Evolutionary conservation across 2,888 invertebrate species (phyloP).

Genomic region (Tipula unca): DNA sequence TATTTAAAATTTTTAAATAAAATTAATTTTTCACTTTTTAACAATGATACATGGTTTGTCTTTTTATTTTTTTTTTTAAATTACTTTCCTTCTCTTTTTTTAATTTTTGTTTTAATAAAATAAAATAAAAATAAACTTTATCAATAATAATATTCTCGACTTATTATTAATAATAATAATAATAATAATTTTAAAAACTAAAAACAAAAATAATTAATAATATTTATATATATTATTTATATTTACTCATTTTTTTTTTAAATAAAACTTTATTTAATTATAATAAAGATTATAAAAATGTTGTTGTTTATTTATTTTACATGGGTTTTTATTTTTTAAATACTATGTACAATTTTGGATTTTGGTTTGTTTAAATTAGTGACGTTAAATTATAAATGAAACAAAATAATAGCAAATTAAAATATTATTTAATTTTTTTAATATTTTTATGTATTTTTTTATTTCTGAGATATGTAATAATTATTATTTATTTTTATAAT

Average conservation of each 20-base stretch:
- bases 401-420: background rate
- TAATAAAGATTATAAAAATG: background rate
- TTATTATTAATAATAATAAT: no score
- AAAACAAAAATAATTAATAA: background rate
- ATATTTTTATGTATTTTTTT: background rate
- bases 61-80: background rate
- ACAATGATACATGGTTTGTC: background rate
- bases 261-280: background rate
- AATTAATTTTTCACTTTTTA: background rate
- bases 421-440: background rate
- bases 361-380: background rate
- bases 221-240: background rate
- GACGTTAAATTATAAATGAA: background rate
- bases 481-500: background rate
- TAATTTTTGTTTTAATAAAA: background rate
- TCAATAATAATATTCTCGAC: background rate
- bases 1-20: conserved; percentile 8
- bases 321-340: background rate
- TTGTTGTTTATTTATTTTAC: background rate
- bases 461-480: background rate
- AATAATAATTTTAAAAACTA: background rate
- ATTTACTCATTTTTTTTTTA: background rate
- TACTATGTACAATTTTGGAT: background rate
- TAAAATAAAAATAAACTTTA: background rate
- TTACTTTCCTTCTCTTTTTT: background rate